These are phyloP conservation scores for Dicyrtomina minuta DNA, from an alignment of 2,888 invertebrate genomes.

Conservation along the genomic window DNA sequence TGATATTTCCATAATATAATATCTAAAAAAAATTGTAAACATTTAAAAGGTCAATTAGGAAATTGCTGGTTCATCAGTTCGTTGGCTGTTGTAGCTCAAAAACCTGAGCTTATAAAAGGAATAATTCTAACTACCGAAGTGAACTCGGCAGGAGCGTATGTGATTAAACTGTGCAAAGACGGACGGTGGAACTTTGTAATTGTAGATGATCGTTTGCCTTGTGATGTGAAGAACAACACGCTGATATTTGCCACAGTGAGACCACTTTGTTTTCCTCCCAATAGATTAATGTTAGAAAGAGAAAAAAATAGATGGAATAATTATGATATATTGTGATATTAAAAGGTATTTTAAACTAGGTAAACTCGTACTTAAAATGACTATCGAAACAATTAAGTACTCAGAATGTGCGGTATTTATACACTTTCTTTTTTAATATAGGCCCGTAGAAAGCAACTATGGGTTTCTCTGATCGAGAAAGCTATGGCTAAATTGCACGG, in stretches of 20 bases:
- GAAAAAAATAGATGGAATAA: too few species aligned
- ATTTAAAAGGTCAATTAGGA: background rate
- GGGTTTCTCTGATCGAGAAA: conserved; percentile 18
- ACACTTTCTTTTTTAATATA: background rate
- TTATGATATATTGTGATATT: too few species aligned
- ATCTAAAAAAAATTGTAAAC: background rate
- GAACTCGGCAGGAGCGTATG: background rate
- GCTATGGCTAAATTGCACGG: conserved; percentile 14
- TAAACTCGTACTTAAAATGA: too few species aligned
- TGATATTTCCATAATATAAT: conserved; percentile 8
- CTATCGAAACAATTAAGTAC: too few species aligned
- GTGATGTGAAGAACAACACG: conserved; percentile 1
- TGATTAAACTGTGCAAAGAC: conserved; percentile 7
- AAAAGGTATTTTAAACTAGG: too few species aligned
- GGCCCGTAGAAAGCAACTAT: background rate
- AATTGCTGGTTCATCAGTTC: conserved; percentile 19
- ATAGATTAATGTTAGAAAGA: background rate
- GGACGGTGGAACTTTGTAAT: background rate
- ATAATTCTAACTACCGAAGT: background rate
- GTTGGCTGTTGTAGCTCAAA: conserved; percentile 3
- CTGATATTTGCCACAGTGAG: background rate
- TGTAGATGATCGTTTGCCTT: conserved; percentile 11
- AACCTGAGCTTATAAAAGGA: conserved; percentile 1
- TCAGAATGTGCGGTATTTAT: background rate
- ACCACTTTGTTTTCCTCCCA: background rate